Evolutionary conservation across 2,113 vertebrate species (phyloP).

Genomic region (Philantomba maxwellii): DNA sequence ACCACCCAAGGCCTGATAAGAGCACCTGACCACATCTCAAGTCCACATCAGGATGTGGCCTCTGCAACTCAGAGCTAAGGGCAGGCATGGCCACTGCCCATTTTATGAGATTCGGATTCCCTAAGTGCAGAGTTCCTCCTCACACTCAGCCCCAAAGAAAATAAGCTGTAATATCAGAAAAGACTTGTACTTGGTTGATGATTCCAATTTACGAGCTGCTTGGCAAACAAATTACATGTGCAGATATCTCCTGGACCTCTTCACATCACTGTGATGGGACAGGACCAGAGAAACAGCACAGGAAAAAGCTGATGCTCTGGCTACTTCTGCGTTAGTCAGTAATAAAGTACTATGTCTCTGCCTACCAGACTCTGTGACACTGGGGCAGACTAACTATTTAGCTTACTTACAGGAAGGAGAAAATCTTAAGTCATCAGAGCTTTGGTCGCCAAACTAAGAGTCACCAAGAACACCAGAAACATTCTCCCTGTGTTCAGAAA

Average conservation of each 20-base stretch:
- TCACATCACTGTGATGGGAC: not conserved
- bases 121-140: not conserved
- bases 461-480: not conserved
- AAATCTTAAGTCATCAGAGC: not conserved
- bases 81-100: not conserved
- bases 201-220: not conserved
- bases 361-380: not conserved
- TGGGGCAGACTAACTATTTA: not conserved
- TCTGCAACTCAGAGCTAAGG: not conserved
- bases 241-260: not conserved
- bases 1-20: not conserved
- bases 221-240: not conserved
- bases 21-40: not conserved
- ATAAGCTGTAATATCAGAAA: not conserved
- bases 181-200: not conserved
- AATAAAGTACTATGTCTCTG: not conserved
- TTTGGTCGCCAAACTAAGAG: not conserved
- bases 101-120: not conserved
- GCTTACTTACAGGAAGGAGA: not conserved
- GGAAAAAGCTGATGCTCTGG: not conserved
- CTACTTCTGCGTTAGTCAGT: not conserved
- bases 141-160: not conserved
- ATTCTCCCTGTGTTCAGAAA: not conserved
- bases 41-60: not conserved
- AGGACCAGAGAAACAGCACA: not conserved